phyloP scores from a whole-genome alignment of 2,113 vertebrate species.

The Syrmaticus mikado region DNA sequence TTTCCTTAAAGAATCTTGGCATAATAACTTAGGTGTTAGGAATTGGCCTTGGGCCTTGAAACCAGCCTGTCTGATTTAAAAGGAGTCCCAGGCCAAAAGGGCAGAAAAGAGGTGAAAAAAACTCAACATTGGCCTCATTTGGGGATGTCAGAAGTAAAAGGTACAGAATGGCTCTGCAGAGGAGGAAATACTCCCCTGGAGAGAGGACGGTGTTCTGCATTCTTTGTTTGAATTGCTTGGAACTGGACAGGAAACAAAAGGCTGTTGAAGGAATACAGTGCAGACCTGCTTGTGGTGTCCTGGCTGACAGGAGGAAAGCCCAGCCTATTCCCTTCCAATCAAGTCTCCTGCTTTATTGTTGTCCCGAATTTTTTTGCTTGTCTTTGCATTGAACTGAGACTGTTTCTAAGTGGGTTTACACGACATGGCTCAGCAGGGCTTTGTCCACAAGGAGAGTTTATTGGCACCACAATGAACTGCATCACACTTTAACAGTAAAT shows the following conservation, averaged over 20 bases:
- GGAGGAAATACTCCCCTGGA: neutral
- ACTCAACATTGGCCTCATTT: neutral
- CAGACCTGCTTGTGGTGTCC: accelerated
- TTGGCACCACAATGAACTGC: neutral
- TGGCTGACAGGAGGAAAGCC: neutral
- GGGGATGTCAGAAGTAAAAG: neutral
- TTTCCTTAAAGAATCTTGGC: neutral
- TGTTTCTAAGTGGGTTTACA: neutral
- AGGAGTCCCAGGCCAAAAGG: neutral
- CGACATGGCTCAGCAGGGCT: neutral
- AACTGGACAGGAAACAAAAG: neutral
- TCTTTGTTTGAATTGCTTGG: neutral
- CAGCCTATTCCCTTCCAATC: neutral
- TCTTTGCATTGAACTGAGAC: neutral
- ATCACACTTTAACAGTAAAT: neutral
- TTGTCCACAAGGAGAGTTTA: neutral
- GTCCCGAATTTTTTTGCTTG: neutral
- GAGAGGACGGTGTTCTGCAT: neutral
- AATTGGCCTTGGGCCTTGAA: neutral
- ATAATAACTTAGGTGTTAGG: neutral
- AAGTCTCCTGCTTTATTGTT: neutral
- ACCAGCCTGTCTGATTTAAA: neutral
- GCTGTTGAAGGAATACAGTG: neutral
- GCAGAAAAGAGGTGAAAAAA: neutral
- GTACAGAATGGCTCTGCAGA: neutral